phyloP scores from a whole-genome alignment of 2,113 vertebrate species.

The Drymodes brunneopygia region DNA sequence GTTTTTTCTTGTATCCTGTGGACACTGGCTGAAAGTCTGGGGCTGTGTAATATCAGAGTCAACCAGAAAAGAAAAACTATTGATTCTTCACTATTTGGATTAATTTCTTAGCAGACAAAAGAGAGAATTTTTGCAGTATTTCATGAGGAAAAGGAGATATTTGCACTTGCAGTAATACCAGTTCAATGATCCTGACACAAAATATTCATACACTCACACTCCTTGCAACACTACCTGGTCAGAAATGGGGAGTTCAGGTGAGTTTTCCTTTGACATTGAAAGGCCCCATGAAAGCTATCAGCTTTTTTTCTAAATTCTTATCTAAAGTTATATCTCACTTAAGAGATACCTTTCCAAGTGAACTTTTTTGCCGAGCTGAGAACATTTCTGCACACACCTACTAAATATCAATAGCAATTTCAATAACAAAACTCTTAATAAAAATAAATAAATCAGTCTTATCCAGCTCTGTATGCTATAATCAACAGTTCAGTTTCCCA shows the following conservation, averaged over 20 bases:
- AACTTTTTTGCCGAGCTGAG: not conserved
- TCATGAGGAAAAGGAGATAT: not conserved
- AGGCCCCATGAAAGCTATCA: not conserved
- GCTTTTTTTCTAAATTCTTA: not conserved
- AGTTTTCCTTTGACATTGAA: not conserved
- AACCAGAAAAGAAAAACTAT: not conserved
- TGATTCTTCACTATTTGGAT: not conserved
- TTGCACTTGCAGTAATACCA: not conserved
- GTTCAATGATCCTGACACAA: not conserved
- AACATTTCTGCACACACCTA: not conserved
- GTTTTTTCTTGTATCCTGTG: not conserved
- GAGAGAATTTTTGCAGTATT: not conserved
- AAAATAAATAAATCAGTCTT: not conserved
- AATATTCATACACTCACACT: not conserved
- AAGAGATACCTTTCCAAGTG: not conserved
- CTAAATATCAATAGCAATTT: rapidly evolving
- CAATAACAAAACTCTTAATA: not conserved
- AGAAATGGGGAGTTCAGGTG: not conserved
- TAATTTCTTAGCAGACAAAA: not conserved
- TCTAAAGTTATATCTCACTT: not conserved
- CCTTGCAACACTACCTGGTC: not conserved
- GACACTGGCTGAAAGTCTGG: not conserved
- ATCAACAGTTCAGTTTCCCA: not conserved
- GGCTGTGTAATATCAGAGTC: not conserved
- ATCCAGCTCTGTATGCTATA: not conserved